Conservation (phyloP, 37 sponge, comb jelly and placozoan species). For the Aplysina aerophoba region DNA sequence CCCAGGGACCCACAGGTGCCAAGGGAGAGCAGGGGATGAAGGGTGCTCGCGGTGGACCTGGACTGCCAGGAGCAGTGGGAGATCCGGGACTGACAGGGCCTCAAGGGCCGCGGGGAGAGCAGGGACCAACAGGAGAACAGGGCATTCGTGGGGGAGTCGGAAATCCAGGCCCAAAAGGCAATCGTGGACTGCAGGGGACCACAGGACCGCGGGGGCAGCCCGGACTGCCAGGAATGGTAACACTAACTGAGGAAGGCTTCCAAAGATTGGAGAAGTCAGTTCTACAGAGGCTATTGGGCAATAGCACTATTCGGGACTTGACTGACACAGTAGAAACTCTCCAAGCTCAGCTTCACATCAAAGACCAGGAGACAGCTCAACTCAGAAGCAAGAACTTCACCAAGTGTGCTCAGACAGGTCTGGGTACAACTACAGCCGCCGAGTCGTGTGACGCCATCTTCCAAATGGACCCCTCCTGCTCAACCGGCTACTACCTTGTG, state of each 20-base stretch:
- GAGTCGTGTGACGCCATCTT: too few relatives aligned
- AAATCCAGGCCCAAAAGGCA: not conserved
- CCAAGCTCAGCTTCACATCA: not conserved
- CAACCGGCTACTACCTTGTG: too few relatives aligned
- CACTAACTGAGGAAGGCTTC: not conserved
- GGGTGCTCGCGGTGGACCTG: not conserved
- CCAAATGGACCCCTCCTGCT: too few relatives aligned
- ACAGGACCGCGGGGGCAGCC: constrained; percentile 5
- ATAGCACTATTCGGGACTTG: not conserved
- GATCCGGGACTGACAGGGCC: not conserved
- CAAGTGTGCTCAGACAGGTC: not conserved
- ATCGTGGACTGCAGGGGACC: not conserved
- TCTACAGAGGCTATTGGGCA: too few relatives aligned
- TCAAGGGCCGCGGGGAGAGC: not conserved
- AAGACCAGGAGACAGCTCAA: not conserved
- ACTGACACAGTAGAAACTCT: not conserved
- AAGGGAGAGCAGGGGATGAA: too few relatives aligned
- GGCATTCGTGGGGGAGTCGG: not conserved
- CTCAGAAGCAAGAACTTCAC: not conserved
- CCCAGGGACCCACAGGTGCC: too few relatives aligned
- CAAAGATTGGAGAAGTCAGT: not conserved
- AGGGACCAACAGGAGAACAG: not conserved
- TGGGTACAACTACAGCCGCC: not conserved
- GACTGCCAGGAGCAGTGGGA: not conserved
- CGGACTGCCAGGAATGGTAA: constrained; percentile 26